These are phyloP conservation scores for Samia ricini DNA, from an alignment of 1,140 invertebrate genomes.

Conservation along the genomic window DNA sequence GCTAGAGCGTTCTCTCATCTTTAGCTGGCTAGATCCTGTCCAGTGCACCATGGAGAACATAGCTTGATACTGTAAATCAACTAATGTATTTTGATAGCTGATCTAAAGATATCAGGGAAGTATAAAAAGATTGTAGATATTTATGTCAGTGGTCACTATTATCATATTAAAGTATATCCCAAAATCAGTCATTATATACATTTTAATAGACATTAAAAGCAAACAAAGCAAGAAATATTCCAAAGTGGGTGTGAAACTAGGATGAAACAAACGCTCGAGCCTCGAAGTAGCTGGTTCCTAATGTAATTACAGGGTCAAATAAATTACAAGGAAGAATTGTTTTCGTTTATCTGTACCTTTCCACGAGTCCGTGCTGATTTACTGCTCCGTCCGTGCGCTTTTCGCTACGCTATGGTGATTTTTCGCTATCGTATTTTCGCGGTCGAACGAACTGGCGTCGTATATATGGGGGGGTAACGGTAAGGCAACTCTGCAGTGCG, in stretches of 20 bases:
- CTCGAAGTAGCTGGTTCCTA: constrained; percentile 10
- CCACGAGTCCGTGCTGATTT: constrained; percentile 15
- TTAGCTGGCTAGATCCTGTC: too few relatives aligned
- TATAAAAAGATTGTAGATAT: too few relatives aligned
- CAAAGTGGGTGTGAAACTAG: neutral
- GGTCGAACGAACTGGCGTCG: neutral
- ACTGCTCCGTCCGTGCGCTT: constrained; percentile 2
- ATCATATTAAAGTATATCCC: too few relatives aligned
- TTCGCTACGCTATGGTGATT: constrained; percentile 21
- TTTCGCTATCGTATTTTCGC: constrained; percentile 20
- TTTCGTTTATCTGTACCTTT: constrained; percentile 41
- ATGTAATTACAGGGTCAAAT: constrained; percentile 40
- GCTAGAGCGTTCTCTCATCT: too few relatives aligned
- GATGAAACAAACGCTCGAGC: neutral
- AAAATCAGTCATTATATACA: neutral
- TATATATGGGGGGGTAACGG: neutral
- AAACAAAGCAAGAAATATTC: neutral
- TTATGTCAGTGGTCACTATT: too few relatives aligned
- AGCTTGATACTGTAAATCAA: too few relatives aligned
- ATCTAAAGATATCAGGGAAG: too few relatives aligned
- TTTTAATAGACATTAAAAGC: neutral
- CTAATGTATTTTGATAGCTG: too few relatives aligned
- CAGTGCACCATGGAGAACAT: too few relatives aligned
- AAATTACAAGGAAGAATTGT: constrained; percentile 36
- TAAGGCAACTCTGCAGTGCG: neutral